Conservation (phyloP, 1,140 invertebrate genomes). For the Drosophila persimilis region DNA sequence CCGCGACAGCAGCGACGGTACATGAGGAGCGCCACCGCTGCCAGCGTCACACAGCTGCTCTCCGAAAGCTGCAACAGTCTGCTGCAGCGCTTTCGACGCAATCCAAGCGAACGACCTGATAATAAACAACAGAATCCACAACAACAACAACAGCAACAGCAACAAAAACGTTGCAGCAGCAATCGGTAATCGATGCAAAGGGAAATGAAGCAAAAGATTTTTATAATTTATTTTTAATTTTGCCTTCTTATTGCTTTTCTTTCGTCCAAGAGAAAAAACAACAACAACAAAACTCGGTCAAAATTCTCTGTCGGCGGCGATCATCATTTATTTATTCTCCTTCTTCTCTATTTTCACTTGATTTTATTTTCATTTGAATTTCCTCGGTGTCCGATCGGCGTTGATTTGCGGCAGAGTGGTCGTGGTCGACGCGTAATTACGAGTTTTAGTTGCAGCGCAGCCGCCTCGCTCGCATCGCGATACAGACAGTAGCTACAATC, state of each 20-base stretch:
- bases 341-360: slow-evolving; percentile 55
- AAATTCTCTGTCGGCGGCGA: slow-evolving; percentile 60
- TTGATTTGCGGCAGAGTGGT: slow-evolving; percentile 55
- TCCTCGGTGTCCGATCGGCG: slow-evolving; percentile 3
- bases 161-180: slow-evolving; percentile 55
- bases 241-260: slow-evolving; percentile 33
- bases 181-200: slow-evolving; percentile 79
- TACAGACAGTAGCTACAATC: background rate
- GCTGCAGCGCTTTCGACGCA: slow-evolving; percentile 89
- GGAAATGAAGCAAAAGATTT: slow-evolving; percentile 67
- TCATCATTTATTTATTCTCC: slow-evolving; percentile 36
- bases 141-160: slow-evolving; percentile 52
- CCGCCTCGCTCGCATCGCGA: slow-evolving; percentile 44
- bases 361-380: slow-evolving; percentile 33
- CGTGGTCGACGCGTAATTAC: slow-evolving; percentile 48
- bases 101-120: slow-evolving; percentile 86
- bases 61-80: slow-evolving; percentile 93
- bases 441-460: slow-evolving; percentile 52
- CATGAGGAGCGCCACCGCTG: slow-evolving; percentile 88
- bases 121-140: slow-evolving; percentile 64
- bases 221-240: slow-evolving; percentile 79
- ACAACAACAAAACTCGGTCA: slow-evolving; percentile 63
- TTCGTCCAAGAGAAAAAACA: slow-evolving; percentile 45
- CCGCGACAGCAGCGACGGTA: slow-evolving; percentile 87
- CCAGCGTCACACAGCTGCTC: slow-evolving; percentile 92